Evolutionary conservation across 92 coral and sea anemone species (phyloP), one percentile per base, ranked within the genome.

Genomic region (Phenganax subtilis): DNA sequence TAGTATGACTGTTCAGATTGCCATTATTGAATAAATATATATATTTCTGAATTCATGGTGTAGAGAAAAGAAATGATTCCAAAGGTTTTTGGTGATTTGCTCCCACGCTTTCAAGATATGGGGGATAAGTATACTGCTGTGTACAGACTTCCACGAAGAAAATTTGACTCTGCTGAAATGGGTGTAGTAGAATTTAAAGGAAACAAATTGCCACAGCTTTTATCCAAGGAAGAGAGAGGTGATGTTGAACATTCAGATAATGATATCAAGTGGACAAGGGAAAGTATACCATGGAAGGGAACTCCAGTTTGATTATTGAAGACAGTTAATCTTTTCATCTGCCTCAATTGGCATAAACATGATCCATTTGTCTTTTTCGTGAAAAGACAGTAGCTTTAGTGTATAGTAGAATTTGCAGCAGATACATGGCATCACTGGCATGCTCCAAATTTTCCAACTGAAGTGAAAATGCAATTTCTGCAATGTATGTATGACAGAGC

Each of bases 1-100:
- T 59, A 7, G 2, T 59, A 7, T 5, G 47, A 59, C 2, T 59
- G 27, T 59, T 59, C 65, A 59, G 65, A 14, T 14, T 59, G 65
- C 7, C 3, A 14, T 12, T 7, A 20, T 12, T 14, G 16, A 59
- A 7, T 59, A 59, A 31, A 37, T 14, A 16, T 60, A 0, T 29
- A 29, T 3, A 9, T 56, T 62, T 20, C 9, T 70, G 37, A 51
- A 30, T 57, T 51, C 58, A 71, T 7, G 9, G 54, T 29, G 12
- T 87, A 96, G 99, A 90, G 93, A 81, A 96, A 92, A 82, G 93
- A 96, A 64, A 87, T 92, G 20, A 87, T 96, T 17, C 99, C 99
- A 10, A 96, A 92, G 73, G 89, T 96, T 54, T 96, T 96, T 96
- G 99, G 96, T 12, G 90, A 90, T 44, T 86, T 96, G n/a, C 81